A percentile compares a stretch with the other conserved stretches of the same genome.
Evolutionary conservation across 1,140 invertebrate genomes (phyloP).

Genomic region (Drosophila tsacasi): DNA sequence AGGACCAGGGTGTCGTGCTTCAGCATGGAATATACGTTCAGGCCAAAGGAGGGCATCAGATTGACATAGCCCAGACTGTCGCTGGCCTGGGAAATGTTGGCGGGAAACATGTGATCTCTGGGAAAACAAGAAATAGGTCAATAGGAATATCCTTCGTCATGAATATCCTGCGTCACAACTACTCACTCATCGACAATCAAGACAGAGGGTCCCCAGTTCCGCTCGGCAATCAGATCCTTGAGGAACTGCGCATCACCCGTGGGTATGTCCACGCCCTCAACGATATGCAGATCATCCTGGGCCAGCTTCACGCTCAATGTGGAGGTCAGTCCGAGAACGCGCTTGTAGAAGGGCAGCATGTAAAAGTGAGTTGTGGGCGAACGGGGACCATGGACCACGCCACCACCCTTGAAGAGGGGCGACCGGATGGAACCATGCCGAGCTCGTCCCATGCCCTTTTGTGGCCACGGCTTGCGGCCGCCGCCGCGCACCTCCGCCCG

Average conservation of each 20-base stretch:
- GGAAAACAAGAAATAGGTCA: slow-evolving; percentile 21
- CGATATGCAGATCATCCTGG: slow-evolving; percentile 97
- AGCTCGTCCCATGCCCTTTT: slow-evolving; percentile 96
- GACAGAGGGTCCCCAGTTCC: slow-evolving; percentile 98
- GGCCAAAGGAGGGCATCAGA: slow-evolving; percentile 97
- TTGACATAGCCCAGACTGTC: slow-evolving; percentile 93
- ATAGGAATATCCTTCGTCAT: not conserved
- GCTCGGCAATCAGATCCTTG: slow-evolving; percentile 91
- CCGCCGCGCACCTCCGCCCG: slow-evolving; percentile 94
- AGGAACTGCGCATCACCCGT: slow-evolving; percentile 93
- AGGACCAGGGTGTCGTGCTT: slow-evolving; percentile 98
- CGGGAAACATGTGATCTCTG: slow-evolving; percentile 93
- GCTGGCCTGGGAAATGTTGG: slow-evolving; percentile 93
- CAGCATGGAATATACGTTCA: slow-evolving; percentile 96
- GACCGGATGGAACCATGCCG: slow-evolving; percentile 96
- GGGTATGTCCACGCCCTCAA: slow-evolving; percentile 94
- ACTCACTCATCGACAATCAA: slow-evolving; percentile 96
- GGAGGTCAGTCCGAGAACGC: slow-evolving; percentile 92
- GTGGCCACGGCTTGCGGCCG: slow-evolving; percentile 96
- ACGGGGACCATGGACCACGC: slow-evolving; percentile 94
- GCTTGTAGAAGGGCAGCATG: slow-evolving; percentile 92
- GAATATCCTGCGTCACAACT: slow-evolving; percentile 25
- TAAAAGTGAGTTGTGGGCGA: slow-evolving; percentile 95
- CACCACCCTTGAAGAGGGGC: slow-evolving; percentile 93
- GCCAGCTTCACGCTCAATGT: slow-evolving; percentile 96